phyloP scores from a whole-genome alignment of 2,888 invertebrate genomes.

The Drosophila austrosaltans region DNA sequence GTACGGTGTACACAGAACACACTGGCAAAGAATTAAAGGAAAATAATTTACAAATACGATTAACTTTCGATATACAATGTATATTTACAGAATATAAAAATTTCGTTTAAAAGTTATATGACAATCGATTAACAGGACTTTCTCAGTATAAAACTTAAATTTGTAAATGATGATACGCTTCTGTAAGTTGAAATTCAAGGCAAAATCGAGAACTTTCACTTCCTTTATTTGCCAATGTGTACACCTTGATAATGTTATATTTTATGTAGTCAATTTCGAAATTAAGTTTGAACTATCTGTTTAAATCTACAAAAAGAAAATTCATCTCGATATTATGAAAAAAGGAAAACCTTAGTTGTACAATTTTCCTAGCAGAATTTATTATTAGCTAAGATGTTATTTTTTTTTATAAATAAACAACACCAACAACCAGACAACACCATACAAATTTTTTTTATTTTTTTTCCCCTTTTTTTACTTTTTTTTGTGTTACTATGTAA shows the following conservation, averaged over 20 bases:
- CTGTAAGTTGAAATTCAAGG: neutral
- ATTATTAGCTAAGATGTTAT: conserved; percentile 63
- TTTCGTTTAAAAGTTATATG: too few species aligned
- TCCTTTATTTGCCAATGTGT: neutral
- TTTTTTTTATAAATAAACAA: conserved; percentile 47
- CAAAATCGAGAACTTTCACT: neutral
- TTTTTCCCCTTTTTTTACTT: conserved; percentile 14
- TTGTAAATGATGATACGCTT: too few species aligned
- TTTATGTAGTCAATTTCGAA: conserved; percentile 3
- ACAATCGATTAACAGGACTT: too few species aligned
- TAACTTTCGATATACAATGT: too few species aligned
- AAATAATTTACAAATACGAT: too few species aligned
- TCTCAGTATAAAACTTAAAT: too few species aligned
- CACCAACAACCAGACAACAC: conserved; percentile 49
- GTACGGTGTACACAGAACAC: neutral
- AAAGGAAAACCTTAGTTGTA: conserved; percentile 15
- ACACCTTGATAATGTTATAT: neutral
- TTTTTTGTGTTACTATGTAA: neutral
- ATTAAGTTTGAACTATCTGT: conserved; percentile 1
- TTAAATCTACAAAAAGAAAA: conserved; percentile 23
- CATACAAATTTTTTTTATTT: conserved; percentile 48
- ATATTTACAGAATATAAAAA: too few species aligned
- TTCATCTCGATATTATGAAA: conserved; percentile 65
- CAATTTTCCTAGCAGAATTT: conserved; percentile 68
- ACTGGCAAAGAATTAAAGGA: neutral